phyloP scores from a whole-genome alignment of 2,888 invertebrate species.

The Stictocephala bisonia region DNA sequence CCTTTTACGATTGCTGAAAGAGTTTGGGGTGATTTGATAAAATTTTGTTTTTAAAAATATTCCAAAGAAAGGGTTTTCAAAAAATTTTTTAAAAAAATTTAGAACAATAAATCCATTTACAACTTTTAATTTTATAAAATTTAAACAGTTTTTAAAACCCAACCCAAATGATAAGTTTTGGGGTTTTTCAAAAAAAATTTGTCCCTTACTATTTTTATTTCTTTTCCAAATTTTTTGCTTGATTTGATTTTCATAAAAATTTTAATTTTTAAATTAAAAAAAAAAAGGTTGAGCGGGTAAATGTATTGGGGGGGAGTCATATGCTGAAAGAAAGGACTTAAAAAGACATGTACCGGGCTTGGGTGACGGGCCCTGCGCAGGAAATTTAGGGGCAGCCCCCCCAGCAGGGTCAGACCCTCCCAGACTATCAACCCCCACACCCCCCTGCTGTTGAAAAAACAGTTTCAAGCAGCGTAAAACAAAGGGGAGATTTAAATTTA shows the following conservation, averaged over 20 bases:
- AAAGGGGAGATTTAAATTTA: no score
- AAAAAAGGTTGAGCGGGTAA: no score
- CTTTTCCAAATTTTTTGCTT: background rate
- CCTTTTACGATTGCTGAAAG: no score
- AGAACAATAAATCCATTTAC: no score
- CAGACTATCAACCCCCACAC: background rate
- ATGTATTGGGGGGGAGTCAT: constrained; percentile 94
- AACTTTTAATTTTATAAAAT: no score
- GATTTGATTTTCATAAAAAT: background rate
- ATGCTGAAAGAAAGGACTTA: constrained; percentile 98
- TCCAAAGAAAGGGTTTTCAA: no score
- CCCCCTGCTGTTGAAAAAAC: background rate
- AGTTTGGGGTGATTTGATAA: no score
- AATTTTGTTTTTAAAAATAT: no score
- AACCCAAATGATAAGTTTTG: background rate
- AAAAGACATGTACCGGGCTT: constrained; percentile 89
- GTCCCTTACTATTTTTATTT: background rate
- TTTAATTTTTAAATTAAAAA: background rate
- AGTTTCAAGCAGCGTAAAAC: constrained; percentile 9
- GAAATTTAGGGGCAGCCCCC: constrained; percentile 78
- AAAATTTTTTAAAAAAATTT: no score
- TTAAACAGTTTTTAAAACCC: no score
- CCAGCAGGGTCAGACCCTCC: constrained; percentile 68
- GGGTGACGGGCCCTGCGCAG: constrained; percentile 88
- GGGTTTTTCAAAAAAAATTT: no score